Evolutionary conservation across 2,888 invertebrate species (phyloP).

Genomic region (Diploptera punctata): DNA sequence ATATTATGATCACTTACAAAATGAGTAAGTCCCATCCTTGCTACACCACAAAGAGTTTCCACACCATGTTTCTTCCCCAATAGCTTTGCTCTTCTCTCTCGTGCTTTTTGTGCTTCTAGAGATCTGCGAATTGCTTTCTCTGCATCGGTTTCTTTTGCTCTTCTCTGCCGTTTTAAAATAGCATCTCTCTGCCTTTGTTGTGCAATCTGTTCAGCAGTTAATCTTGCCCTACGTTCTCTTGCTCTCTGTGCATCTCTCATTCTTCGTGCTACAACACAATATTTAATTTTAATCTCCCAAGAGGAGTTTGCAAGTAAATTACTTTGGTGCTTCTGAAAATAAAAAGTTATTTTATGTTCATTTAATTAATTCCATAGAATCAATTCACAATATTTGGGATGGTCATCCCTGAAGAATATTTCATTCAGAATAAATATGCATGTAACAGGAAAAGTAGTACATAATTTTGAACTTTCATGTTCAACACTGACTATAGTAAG

Average conservation of each 20-base stretch:
- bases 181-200: not conserved
- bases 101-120: constrained; percentile 1
- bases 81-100: not conserved
- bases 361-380: too few relatives aligned
- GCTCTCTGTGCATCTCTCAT: not conserved
- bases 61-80: not conserved
- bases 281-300: too few relatives aligned
- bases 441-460: too few relatives aligned
- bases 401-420: too few relatives aligned
- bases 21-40: not conserved
- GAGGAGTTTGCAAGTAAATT: too few relatives aligned
- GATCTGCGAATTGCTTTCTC: constrained; percentile 4
- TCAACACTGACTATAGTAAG: too few relatives aligned
- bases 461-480: too few relatives aligned
- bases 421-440: too few relatives aligned
- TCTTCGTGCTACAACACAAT: not conserved
- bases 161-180: not conserved
- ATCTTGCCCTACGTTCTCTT: not conserved
- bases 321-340: too few relatives aligned
- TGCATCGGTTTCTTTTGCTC: not conserved
- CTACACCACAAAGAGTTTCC: not conserved
- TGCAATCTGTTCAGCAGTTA: not conserved
- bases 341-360: too few relatives aligned
- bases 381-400: too few relatives aligned
- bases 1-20: constrained; percentile 5